phyloP scores from a whole-genome alignment of 2,888 invertebrate genomes.

The Tetheella fluctuosa region DNA sequence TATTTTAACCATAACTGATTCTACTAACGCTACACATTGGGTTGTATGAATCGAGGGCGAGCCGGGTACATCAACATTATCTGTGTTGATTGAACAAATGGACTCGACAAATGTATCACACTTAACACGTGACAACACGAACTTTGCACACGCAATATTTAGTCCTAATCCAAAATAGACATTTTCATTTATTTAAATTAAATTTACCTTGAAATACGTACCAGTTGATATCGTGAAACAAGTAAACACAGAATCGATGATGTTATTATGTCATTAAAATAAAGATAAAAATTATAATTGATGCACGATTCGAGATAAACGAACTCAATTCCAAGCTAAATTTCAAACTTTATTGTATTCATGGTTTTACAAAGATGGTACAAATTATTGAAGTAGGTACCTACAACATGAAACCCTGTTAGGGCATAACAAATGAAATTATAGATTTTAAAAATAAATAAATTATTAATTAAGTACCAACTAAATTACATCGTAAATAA shows the following conservation, averaged over 20 bases:
- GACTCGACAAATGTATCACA: constrained; percentile 51
- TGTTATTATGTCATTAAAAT: not conserved
- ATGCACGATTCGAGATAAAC: not conserved
- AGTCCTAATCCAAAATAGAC: constrained; percentile 34
- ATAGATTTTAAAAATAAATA: too few species aligned
- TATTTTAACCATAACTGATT: constrained; percentile 17
- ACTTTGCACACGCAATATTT: constrained; percentile 26
- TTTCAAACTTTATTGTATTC: too few species aligned
- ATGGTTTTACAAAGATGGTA: too few species aligned
- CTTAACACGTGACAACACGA: constrained; percentile 38
- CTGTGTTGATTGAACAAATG: constrained; percentile 76
- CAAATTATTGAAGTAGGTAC: too few species aligned
- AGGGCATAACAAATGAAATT: too few species aligned
- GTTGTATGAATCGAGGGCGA: constrained; percentile 60
- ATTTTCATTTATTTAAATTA: constrained; percentile 17
- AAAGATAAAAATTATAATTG: not conserved
- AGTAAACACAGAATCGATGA: not conserved
- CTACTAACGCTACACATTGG: constrained; percentile 53
- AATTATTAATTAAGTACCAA: too few species aligned
- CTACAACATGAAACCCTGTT: too few species aligned
- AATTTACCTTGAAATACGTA: constrained; percentile 4
- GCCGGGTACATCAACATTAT: constrained; percentile 72
- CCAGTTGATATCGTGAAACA: not conserved
- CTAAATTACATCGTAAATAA: too few species aligned
- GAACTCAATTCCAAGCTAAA: too few species aligned